Evolutionary conservation across 2,113 vertebrate genomes (phyloP), one percentile per base, ranked within the genome.

Genomic region (Nycticorax nycticorax): DNA sequence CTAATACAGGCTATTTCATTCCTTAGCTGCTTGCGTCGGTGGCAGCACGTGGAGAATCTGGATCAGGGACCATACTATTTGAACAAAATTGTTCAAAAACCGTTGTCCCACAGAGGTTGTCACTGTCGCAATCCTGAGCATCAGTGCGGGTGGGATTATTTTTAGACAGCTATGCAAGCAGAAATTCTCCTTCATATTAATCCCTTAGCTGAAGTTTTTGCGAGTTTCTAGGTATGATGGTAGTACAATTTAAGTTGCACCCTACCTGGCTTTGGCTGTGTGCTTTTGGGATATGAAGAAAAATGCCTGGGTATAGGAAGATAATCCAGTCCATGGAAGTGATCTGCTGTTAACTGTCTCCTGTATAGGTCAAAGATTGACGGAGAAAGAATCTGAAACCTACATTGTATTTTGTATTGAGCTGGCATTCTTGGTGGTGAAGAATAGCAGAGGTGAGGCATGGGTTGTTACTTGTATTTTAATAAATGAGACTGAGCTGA

Each of bases 1-100:
- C 14, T 7, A 1, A 13, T 11, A 11, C 0, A 3, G 20, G 37
- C 7, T 37, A 4, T 62, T 88, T 52, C 5, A 8, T 57, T 60
- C 71, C 47, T 63, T 37, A 28, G 24, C 39, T 32, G 27, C 62
- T 19, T 43, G 13, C 48, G 48, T 10, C n/a, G 41, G 22, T 45
- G 59, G 37, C 53, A 83, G 33, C 3, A 0, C 4, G 2, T 13
- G 53, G 53, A 85, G 57, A 59, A 43, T 63, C 73, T 69, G 23
- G 7, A 37, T 64, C 24, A 3, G n/a, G 63, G 64, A 39, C 52
- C 13, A 22, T 47, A 17, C 10, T 3, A 45, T 33, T 21, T 45
- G 27, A 35, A n/a, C n/a, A n/a, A 94, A 82, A 28, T 16, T 32
- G 41, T 63, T 85, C 18, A 17, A 35, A 60, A 92, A 11, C 47